phyloP scores from a whole-genome alignment of 2,888 invertebrate genomes.

The Drosophila niveifrons region DNA sequence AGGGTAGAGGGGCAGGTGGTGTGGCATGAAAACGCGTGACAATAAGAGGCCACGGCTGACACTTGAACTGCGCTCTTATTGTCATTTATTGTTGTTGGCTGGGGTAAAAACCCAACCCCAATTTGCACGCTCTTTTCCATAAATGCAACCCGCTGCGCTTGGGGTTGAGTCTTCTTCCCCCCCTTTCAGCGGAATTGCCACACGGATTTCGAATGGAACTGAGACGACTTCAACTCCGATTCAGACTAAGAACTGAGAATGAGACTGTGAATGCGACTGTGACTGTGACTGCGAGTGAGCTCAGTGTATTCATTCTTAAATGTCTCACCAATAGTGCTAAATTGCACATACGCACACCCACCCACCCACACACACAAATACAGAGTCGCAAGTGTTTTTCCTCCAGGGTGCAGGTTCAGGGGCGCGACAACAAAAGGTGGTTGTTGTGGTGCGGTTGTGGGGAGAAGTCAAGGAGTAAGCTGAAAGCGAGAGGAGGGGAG shows the following conservation, averaged over 20 bases:
- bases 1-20: constrained; percentile 1
- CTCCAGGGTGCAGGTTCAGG: constrained; percentile 53
- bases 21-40: constrained; percentile 72
- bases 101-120: constrained; percentile 66
- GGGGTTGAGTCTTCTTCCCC: constrained; percentile 25
- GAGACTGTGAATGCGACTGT: constrained; percentile 1
- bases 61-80: constrained; percentile 81
- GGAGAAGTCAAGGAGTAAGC: not conserved
- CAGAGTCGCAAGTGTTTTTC: constrained; percentile 46
- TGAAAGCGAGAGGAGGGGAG: not conserved
- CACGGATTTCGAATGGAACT: constrained; percentile 23
- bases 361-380: constrained; percentile 12
- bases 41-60: constrained; percentile 80
- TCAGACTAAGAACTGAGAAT: not conserved
- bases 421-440: constrained; percentile 21
- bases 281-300: constrained; percentile 7
- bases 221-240: not conserved
- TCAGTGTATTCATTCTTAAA: constrained; percentile 51
- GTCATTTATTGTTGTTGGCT: constrained; percentile 75
- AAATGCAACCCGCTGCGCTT: constrained; percentile 65
- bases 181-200: constrained; percentile 43
- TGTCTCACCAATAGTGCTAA: constrained; percentile 75
- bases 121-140: constrained; percentile 77
- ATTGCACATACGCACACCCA: constrained; percentile 72
- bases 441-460: constrained; percentile 13